Conservation (phyloP, 2,113 vertebrate species). For the Corythaixoides concolor region DNA sequence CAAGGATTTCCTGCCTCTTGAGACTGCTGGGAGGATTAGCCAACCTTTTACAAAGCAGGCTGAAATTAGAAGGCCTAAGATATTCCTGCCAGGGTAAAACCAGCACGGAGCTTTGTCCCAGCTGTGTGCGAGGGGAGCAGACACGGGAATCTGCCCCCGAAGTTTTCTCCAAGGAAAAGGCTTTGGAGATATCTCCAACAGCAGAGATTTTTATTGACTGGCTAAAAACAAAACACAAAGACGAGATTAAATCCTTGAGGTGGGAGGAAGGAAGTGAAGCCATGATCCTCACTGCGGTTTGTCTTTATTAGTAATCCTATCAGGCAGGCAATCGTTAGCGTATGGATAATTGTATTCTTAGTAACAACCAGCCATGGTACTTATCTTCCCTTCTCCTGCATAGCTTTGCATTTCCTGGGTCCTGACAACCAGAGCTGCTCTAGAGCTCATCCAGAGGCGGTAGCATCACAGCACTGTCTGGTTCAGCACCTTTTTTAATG, state of each 20-base stretch:
- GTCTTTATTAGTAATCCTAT: slow-evolving; percentile 61
- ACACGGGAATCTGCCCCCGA: not conserved
- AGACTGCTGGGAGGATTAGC: not conserved
- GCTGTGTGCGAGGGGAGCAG: not conserved
- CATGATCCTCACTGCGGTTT: not conserved
- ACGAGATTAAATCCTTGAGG: not conserved
- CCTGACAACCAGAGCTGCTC: not conserved
- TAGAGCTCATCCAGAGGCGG: not conserved
- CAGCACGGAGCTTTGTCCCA: not conserved
- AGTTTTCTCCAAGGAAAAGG: not conserved
- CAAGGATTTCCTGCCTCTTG: slow-evolving; percentile 8
- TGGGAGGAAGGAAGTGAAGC: slow-evolving; percentile 35
- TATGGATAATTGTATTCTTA: slow-evolving; percentile 49
- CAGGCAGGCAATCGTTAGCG: slow-evolving; percentile 7
- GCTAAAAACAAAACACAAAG: not conserved
- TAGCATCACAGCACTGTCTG: not conserved
- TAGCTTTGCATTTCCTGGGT: not conserved
- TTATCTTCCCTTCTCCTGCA: not conserved
- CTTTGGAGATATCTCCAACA: not conserved
- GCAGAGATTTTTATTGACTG: not conserved
- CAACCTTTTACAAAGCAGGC: not conserved
- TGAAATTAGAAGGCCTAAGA: slow-evolving; percentile 38
- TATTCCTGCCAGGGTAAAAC: not conserved
- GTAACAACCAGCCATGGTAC: not conserved
- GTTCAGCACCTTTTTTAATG: not conserved